Percentiles rank a stretch among this genome's conserved stretches.
These are phyloP conservation scores for Pseudomyrmex dendroicus DNA, from an alignment of 1,140 invertebrate species.

Conservation along the genomic window DNA sequence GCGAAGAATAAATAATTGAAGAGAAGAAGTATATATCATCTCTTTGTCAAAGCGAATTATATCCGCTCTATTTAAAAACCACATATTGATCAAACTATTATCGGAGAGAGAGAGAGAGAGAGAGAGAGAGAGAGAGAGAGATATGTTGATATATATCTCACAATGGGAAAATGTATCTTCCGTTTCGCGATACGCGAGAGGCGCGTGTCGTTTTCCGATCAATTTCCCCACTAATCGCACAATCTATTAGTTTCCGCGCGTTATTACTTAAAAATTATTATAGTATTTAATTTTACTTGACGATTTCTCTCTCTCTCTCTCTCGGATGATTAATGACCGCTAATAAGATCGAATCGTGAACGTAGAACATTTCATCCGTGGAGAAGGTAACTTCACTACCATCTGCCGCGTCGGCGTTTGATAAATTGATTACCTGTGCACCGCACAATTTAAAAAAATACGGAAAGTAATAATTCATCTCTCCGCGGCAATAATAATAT, in stretches of 20 bases:
- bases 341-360: conserved; percentile 20
- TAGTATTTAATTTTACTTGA: conserved; percentile 32
- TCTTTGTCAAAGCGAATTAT: background rate
- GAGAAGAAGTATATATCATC: too few relatives aligned
- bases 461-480: conserved; percentile 35
- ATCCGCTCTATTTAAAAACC: background rate
- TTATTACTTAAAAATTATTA: conserved; percentile 10
- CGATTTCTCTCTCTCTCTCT: background rate
- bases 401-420: conserved; percentile 35
- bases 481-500: background rate
- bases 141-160: background rate
- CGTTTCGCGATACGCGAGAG: background rate
- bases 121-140: too few relatives aligned
- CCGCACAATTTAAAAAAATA: background rate
- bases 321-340: conserved; percentile 26
- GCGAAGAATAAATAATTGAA: conserved; percentile 22
- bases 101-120: background rate
- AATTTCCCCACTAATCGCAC: background rate
- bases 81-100: conserved; percentile 23
- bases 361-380: conserved; percentile 31
- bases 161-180: background rate
- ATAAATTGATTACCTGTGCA: conserved; percentile 26
- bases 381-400: conserved; percentile 21
- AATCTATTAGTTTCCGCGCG: background rate
- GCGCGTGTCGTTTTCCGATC: background rate